These are phyloP conservation scores for Ahaetulla prasina DNA, from an alignment of 2,113 vertebrate genomes.

Conservation along the genomic window DNA sequence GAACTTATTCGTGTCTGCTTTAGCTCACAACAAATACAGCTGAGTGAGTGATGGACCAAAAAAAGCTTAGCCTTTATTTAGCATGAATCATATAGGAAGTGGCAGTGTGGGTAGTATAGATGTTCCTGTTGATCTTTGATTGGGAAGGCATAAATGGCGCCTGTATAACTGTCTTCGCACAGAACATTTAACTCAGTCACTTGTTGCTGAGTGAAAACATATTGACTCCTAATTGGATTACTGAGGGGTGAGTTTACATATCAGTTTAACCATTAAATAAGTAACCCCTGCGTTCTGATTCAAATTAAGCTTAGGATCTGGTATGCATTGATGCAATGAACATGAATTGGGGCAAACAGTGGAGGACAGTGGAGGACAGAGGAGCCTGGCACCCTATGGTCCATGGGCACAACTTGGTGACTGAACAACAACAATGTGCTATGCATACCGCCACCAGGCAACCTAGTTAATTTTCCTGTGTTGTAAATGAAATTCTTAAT, in stretches of 20 bases:
- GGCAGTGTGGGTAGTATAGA: not conserved
- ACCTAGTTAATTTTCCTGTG: not conserved
- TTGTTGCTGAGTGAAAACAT: not conserved
- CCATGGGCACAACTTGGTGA: not conserved
- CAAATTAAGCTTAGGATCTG: not conserved
- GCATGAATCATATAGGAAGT: not conserved
- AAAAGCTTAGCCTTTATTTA: not conserved
- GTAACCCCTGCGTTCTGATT: not conserved
- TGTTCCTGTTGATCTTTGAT: not conserved
- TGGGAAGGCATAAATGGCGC: not conserved
- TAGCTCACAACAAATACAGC: not conserved
- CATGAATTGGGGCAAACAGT: not conserved
- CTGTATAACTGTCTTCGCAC: not conserved
- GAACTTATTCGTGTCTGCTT: not conserved
- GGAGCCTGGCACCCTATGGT: not conserved
- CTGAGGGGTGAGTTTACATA: not conserved
- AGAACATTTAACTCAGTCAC: not conserved
- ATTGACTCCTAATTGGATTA: not conserved
- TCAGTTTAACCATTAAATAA: not conserved
- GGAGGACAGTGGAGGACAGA: not conserved
- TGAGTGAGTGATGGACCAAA: not conserved
- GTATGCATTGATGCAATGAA: not conserved
- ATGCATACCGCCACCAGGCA: not conserved
- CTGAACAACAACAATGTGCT: not conserved
- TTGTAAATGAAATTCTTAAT: not conserved